A percentile compares a stretch with the other conserved stretches of the same genome.
phyloP scores from a whole-genome alignment of 2,113 vertebrate genomes.

The Amphilophus citrinellus region DNA sequence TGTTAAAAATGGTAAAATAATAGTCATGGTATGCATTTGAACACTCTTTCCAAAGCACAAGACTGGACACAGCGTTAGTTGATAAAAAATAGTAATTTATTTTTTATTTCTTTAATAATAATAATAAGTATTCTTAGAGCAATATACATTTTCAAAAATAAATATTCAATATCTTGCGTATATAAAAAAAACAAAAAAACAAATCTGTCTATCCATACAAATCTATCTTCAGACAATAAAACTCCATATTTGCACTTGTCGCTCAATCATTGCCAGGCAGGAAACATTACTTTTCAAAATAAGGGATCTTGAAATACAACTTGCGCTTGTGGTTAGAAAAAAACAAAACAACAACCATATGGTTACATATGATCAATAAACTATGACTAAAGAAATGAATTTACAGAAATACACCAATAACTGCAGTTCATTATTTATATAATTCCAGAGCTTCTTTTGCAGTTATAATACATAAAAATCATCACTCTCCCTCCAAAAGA shows the following conservation, averaged over 20 bases:
- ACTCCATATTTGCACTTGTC: constrained; percentile 22
- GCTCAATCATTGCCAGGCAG: constrained; percentile 11
- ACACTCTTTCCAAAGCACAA: not conserved
- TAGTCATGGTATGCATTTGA: not conserved
- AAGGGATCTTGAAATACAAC: constrained; percentile 29
- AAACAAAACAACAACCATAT: constrained; percentile 25
- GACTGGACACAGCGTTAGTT: constrained; percentile 29
- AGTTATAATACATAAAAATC: constrained; percentile 1
- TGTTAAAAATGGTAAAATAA: not conserved
- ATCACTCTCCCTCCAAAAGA: constrained; percentile 5
- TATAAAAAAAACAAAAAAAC: constrained; percentile 35
- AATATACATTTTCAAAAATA: constrained; percentile 68
- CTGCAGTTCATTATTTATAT: constrained; percentile 10
- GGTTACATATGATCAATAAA: constrained; percentile 33
- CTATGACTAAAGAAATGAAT: constrained; percentile 29
- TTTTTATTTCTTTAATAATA: constrained; percentile 60
- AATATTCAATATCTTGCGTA: constrained; percentile 69
- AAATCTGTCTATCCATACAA: constrained; percentile 21
- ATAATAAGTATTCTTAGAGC: constrained; percentile 39
- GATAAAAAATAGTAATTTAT: constrained; percentile 71
- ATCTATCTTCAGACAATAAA: constrained; percentile 37
- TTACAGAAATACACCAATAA: constrained; percentile 33
- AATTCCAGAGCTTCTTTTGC: constrained; percentile 12
- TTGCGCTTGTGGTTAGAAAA: constrained; percentile 37
- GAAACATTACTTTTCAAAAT: constrained; percentile 36